phyloP scores from a whole-genome alignment of 2,797 vertebrate species.

The Mus caroli region DNA sequence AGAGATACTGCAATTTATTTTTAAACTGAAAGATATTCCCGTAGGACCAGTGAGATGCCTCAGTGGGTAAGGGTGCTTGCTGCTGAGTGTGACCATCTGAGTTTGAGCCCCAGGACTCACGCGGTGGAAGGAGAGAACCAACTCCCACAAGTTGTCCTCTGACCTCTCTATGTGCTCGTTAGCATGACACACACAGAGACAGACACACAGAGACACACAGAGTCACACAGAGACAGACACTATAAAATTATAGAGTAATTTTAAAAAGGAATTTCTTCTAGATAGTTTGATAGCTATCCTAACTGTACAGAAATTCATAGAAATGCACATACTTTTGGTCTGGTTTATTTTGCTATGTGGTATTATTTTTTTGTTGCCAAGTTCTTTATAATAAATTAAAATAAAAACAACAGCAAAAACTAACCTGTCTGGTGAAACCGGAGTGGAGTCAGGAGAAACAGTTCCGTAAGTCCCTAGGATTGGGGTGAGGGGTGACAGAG shows the following conservation, averaged over 20 bases:
- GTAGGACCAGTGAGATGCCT: not conserved
- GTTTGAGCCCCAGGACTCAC: not conserved
- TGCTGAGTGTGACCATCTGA: not conserved
- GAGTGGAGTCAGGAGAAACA: not conserved
- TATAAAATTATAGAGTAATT: not conserved
- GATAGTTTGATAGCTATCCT: not conserved
- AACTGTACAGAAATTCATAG: not conserved
- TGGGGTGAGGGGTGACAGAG: not conserved
- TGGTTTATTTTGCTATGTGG: not conserved
- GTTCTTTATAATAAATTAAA: not conserved
- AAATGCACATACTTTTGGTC: not conserved
- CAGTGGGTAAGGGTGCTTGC: not conserved
- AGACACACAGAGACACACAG: not conserved
- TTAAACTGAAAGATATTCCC: not conserved
- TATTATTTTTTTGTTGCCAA: not conserved
- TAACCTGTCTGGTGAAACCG: not conserved
- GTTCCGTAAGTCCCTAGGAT: not conserved
- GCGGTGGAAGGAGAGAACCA: not conserved
- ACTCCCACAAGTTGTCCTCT: not conserved
- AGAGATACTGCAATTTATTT: conserved; percentile 3
- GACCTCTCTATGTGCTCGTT: not conserved
- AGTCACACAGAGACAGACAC: not conserved
- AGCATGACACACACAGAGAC: not conserved
- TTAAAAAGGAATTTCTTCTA: not conserved
- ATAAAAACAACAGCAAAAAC: not conserved